A percentile compares a stretch with the other conserved stretches of the same genome.
phyloP scores from a whole-genome alignment of 1,140 invertebrate genomes.

The Amyelois transitella region DNA sequence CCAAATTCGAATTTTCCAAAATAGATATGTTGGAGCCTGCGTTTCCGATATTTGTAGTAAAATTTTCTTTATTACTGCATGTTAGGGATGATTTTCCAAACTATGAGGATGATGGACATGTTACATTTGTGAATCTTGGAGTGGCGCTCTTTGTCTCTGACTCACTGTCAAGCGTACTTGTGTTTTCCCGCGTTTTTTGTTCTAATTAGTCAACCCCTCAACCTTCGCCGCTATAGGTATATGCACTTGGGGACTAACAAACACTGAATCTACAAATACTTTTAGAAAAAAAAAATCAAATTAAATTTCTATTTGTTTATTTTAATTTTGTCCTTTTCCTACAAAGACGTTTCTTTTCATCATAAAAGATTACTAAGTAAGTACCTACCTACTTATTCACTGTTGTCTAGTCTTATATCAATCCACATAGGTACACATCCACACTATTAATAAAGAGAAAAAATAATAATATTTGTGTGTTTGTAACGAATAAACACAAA shows the following conservation, averaged over 20 bases:
- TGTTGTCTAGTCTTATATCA: too few relatives aligned
- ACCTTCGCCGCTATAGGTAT: slow-evolving; percentile 48
- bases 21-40: slow-evolving; percentile 30
- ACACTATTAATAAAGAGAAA: too few relatives aligned
- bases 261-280: neutral
- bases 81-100: neutral
- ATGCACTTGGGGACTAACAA: neutral
- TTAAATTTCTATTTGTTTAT: neutral
- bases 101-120: neutral
- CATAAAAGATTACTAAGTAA: too few relatives aligned
- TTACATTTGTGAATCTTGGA: neutral
- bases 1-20: slow-evolving; percentile 32
- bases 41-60: neutral
- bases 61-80: neutral
- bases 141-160: slow-evolving; percentile 66
- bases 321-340: too few relatives aligned
- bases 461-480: too few relatives aligned
- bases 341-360: too few relatives aligned
- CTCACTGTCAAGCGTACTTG: slow-evolving; percentile 71
- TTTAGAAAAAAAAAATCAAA: neutral
- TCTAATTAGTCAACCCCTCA: slow-evolving; percentile 69
- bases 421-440: too few relatives aligned
- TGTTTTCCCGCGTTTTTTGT: slow-evolving; percentile 74
- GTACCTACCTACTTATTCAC: too few relatives aligned
- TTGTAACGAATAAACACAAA: too few relatives aligned